Base-by-base conservation (phyloP, 2,113 vertebrate species). In the Myrmecophaga tridactyla region DNA sequence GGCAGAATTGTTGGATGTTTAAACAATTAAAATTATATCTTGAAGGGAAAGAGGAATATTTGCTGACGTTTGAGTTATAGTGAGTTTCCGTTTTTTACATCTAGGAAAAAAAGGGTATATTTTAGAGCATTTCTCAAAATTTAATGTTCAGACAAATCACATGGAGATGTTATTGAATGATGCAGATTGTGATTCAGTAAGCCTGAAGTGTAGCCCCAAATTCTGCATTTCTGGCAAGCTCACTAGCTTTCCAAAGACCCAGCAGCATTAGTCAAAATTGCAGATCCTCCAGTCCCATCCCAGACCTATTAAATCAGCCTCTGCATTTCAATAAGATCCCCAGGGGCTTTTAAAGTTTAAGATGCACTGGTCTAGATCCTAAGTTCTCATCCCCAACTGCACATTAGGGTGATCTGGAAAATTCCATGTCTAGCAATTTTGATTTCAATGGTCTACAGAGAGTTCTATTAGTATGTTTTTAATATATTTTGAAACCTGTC, bases 261-360 rank as follows among this genome's bases (percentile, higher is more conserved):
- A 53, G 23, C 4, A 15, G 9, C 73, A 34, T 53, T 34, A 12
- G 1, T 13, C 12, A 6, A 3, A 0, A 14, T 0, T 29, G 4
- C 4, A 46, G 63, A n/a, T 12, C 2, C 63, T 77, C 21, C 15
- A 15, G 6, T 1, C 41, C 8, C 43, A 4, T 3, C 12, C 1
- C 14, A 53, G 27, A 13, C 41, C 9, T 65, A n/a, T 41, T 29
- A 53, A 29, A 10, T 43, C 15, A 31, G 53, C 17, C 2, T 46
- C 6, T 58, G 34, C 13, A 23, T 43, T 11, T 8, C 36, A 12
- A 58, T 65, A 18, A 84, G 69, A 58, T 29, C 6, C 14, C 7
- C 21, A 48, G 17, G 29, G 82, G 34, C 3, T 60, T 70, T 29
- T 36, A n/a, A 62, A 51, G 27, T 56, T 25, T 48, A 21, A 20